These are phyloP conservation scores for Chionis minor DNA, from an alignment of 2,113 vertebrate species.

Conservation along the genomic window DNA sequence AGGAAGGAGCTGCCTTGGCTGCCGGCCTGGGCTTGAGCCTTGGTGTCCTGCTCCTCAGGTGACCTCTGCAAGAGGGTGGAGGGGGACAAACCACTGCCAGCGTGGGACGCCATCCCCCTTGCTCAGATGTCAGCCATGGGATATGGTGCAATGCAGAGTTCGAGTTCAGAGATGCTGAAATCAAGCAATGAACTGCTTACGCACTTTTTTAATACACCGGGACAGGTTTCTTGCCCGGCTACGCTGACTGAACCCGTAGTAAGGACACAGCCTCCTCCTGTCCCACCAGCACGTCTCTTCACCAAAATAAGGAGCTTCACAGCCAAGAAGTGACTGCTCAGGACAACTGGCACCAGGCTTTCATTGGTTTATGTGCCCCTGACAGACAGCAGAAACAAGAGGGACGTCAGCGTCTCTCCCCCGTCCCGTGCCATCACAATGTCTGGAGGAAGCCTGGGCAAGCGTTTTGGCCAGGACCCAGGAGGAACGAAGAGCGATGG, in stretches of 20 bases:
- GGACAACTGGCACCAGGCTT: neutral
- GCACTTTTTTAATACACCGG: neutral
- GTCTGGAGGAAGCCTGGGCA: neutral
- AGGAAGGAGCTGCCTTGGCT: neutral
- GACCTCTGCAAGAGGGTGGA: neutral
- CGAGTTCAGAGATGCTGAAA: neutral
- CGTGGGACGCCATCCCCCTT: fast-evolving
- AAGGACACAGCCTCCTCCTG: neutral
- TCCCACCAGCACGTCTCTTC: neutral
- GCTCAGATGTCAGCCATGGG: neutral
- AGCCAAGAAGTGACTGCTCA: neutral
- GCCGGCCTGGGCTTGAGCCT: neutral
- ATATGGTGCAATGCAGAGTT: neutral
- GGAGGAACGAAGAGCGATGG: neutral
- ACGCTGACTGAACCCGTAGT: neutral
- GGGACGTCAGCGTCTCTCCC: fast-evolving
- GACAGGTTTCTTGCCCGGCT: neutral
- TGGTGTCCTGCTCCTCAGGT: neutral
- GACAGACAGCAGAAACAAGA: neutral
- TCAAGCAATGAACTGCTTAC: neutral
- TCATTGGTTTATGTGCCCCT: neutral
- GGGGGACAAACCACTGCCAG: neutral
- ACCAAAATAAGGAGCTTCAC: neutral
- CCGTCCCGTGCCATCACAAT: fast-evolving
- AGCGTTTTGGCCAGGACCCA: neutral